Conservation (phyloP, 2,113 vertebrate species). For the Heptranchias perlo region DNA sequence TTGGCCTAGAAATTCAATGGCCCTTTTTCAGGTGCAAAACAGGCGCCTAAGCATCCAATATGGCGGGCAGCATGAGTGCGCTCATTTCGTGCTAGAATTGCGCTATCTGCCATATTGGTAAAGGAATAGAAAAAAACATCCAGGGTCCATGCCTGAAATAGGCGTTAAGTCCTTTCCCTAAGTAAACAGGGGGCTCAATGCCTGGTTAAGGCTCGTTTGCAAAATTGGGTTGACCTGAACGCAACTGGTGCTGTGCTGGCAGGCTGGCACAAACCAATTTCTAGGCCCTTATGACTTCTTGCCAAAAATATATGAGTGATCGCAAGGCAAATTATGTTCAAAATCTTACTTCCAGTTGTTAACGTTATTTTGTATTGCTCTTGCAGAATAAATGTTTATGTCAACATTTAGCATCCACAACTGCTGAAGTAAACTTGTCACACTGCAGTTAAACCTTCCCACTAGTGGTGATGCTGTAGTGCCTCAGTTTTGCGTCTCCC, state of each 20-base stretch:
- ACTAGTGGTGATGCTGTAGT: background rate
- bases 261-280: background rate
- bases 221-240: background rate
- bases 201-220: background rate
- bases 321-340: background rate
- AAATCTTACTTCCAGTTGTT: background rate
- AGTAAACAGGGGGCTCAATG: background rate
- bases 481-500: background rate
- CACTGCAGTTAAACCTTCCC: background rate
- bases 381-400: background rate
- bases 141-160: background rate
- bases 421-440: background rate
- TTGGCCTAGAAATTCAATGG: background rate
- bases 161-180: background rate
- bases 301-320: background rate
- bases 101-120: background rate
- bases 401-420: background rate
- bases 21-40: background rate
- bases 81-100: background rate
- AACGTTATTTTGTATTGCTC: background rate
- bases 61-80: too few species aligned
- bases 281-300: background rate
- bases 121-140: background rate
- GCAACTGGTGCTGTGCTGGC: background rate
- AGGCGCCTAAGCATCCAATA: background rate